Evolutionary conservation across 2,888 invertebrate species (phyloP).

Genomic region (Luperina nickerlii): DNA sequence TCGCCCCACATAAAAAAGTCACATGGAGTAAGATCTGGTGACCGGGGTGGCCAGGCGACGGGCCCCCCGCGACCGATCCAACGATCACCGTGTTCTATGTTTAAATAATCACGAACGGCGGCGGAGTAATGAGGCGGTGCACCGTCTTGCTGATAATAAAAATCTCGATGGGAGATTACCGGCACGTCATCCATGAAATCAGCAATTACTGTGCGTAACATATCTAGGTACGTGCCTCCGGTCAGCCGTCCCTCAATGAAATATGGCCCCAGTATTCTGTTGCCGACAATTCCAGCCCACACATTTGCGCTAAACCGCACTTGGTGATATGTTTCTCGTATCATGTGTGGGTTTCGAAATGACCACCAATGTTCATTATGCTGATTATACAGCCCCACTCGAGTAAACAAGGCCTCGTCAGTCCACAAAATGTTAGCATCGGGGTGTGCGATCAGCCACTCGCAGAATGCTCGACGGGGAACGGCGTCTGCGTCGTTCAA

Average conservation of each 20-base stretch:
- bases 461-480: conserved; percentile 8
- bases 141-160: conserved; percentile 11
- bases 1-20: conserved; percentile 20
- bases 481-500: conserved; percentile 6
- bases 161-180: background rate
- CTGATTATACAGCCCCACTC: too few relatives aligned
- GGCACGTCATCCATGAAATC: background rate
- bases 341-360: too few relatives aligned
- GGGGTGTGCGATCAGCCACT: conserved; percentile 7
- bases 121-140: conserved; percentile 6
- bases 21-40: conserved; percentile 4
- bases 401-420: too few relatives aligned
- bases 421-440: too few relatives aligned
- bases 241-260: background rate
- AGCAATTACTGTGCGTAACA: background rate
- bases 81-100: background rate
- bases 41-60: conserved; percentile 5
- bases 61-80: conserved; percentile 2
- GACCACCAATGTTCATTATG: too few relatives aligned
- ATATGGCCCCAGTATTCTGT: background rate
- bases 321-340: background rate
- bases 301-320: conserved; percentile 12
- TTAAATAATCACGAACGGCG: too few relatives aligned
- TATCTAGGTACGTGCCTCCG: background rate
- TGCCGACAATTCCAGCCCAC: background rate